These are phyloP conservation scores for Pipistrellus pygmaeus DNA, from an alignment of 2,797 vertebrate species.

Conservation along the genomic window DNA sequence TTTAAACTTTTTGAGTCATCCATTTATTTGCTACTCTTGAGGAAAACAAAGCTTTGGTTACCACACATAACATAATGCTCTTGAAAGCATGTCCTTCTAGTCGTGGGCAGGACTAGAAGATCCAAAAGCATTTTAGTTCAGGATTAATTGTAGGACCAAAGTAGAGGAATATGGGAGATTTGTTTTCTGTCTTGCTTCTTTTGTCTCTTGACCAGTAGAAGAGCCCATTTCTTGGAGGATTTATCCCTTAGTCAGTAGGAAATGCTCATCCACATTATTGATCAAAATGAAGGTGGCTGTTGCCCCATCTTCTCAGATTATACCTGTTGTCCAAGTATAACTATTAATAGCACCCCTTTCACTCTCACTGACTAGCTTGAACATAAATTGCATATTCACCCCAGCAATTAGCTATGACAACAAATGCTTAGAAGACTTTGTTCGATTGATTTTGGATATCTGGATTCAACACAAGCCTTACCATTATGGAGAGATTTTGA, in stretches of 20 bases:
- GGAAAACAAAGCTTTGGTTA: constrained; percentile 43
- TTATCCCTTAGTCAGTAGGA: constrained; percentile 62
- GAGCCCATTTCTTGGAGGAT: constrained; percentile 61
- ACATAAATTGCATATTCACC: not conserved
- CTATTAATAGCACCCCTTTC: not conserved
- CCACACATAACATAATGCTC: not conserved
- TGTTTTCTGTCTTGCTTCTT: constrained; percentile 68
- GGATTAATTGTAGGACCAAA: constrained; percentile 68
- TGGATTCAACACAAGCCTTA: not conserved
- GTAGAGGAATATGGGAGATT: constrained; percentile 51
- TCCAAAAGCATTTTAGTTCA: constrained; percentile 55
- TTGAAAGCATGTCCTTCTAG: not conserved
- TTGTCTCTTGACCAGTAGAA: constrained; percentile 67
- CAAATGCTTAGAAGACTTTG: not conserved
- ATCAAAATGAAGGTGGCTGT: not conserved
- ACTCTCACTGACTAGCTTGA: not conserved
- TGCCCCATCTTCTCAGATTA: not conserved
- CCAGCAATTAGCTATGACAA: not conserved
- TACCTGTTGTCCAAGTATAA: not conserved
- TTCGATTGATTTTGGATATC: not conserved
- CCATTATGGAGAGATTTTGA: not conserved
- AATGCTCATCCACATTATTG: not conserved
- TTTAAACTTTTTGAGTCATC: constrained; percentile 60
- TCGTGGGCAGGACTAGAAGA: constrained; percentile 25
- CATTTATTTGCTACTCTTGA: not conserved